Evolutionary conservation across 2,888 invertebrate species (phyloP).

Genomic region (Endomychus coccineus): DNA sequence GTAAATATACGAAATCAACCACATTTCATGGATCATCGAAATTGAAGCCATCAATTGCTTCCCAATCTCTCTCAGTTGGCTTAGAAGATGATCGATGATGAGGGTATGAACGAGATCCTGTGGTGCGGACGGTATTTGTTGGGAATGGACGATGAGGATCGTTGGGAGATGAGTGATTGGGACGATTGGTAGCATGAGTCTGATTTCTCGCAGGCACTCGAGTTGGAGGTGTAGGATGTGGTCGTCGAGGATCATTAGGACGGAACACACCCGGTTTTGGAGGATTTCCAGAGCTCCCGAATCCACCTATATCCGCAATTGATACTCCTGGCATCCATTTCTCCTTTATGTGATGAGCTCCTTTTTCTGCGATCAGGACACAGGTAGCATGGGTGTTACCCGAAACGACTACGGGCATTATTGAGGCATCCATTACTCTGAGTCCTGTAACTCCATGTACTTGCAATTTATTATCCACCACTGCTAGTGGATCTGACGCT

Average conservation of each 20-base stretch:
- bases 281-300: not conserved
- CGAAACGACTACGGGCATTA: slow-evolving; percentile 39
- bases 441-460: slow-evolving; percentile 57
- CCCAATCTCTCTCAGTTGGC: too few species aligned
- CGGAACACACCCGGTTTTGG: too few species aligned
- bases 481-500: slow-evolving; percentile 59
- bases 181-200: not conserved
- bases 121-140: too few species aligned
- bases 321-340: slow-evolving; percentile 26
- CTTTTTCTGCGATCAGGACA: slow-evolving; percentile 42
- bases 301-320: not conserved
- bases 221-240: too few species aligned
- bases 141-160: slow-evolving; percentile 10
- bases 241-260: too few species aligned
- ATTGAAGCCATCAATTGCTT: too few species aligned
- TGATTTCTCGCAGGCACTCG: too few species aligned
- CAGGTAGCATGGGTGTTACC: slow-evolving; percentile 42
- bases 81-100: too few species aligned
- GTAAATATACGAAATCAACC: too few species aligned
- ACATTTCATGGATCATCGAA: too few species aligned
- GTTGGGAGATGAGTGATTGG: slow-evolving; percentile 3
- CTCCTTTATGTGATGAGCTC: slow-evolving; percentile 38
- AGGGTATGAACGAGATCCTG: too few species aligned
- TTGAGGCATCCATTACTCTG: slow-evolving; percentile 45
- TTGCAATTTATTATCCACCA: slow-evolving; percentile 61